Conservation (phyloP, 2,888 invertebrate species). For the Caenorhabditis angaria region DNA sequence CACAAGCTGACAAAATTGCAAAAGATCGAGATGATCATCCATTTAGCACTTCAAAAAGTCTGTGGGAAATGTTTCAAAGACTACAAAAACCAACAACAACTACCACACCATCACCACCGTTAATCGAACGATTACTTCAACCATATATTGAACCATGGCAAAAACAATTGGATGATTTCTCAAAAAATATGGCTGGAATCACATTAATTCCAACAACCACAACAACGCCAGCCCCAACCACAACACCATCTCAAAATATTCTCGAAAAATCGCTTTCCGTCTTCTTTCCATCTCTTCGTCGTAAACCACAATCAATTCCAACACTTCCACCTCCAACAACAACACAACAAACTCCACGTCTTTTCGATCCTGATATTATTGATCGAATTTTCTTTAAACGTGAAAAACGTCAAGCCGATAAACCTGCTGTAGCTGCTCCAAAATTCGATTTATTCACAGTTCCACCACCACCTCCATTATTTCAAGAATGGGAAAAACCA, state of each 20-base stretch:
- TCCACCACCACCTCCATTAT: conserved; percentile 39
- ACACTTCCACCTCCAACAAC: conserved; percentile 21
- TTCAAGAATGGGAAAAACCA: conserved; percentile 49
- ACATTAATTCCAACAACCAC: conserved; percentile 53
- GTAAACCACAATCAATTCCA: conserved; percentile 33
- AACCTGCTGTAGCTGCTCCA: conserved; percentile 12
- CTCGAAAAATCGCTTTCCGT: conserved; percentile 47
- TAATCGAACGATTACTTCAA: conserved; percentile 57
- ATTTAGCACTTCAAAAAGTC: conserved; percentile 45
- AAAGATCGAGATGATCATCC: conserved; percentile 40
- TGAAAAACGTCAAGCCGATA: conserved; percentile 28
- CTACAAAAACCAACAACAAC: conserved; percentile 55
- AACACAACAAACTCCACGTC: conserved; percentile 35
- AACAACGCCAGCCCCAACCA: conserved; percentile 49
- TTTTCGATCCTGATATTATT: conserved; percentile 52
- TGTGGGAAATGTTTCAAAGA: conserved; percentile 52
- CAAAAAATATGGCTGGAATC: conserved; percentile 47
- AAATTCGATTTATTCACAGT: conserved; percentile 32
- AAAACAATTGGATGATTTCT: conserved; percentile 52
- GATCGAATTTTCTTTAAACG: conserved; percentile 46
- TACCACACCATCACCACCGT: conserved; percentile 54
- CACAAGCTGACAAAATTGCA: conserved; percentile 52
- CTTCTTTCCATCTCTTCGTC: conserved; percentile 51
- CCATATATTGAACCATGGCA: conserved; percentile 63
- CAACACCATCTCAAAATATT: conserved; percentile 44